A percentile compares a stretch with the other conserved stretches of the same genome.
phyloP scores from a whole-genome alignment of 2,888 invertebrate genomes.

The Harpalus rubripes region DNA sequence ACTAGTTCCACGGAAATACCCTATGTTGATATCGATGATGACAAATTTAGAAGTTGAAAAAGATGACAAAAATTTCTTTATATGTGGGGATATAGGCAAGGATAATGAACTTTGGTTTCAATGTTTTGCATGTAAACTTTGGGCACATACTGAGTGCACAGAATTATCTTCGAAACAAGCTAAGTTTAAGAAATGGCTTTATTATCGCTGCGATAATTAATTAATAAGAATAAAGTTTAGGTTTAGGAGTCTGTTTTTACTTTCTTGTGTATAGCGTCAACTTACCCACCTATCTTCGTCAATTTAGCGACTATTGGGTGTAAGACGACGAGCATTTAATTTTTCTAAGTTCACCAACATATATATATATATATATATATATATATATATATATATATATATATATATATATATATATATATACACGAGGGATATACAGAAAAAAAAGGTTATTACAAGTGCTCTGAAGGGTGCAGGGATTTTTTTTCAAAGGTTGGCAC shows the following conservation, averaged over 20 bases:
- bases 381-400: too few species aligned
- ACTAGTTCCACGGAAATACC: neutral
- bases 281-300: neutral
- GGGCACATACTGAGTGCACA: neutral
- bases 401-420: too few species aligned
- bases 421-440: too few species aligned
- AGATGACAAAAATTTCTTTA: neutral
- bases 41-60: neutral
- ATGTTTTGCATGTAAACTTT: neutral
- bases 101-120: neutral
- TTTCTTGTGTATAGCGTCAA: neutral
- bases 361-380: too few species aligned
- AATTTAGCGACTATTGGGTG: neutral
- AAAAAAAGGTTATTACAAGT: too few species aligned
- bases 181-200: neutral
- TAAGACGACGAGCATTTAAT: neutral
- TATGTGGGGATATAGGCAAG: constrained; percentile 1
- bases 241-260: neutral
- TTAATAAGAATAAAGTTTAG: neutral
- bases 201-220: neutral
- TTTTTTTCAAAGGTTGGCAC: too few species aligned
- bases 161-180: neutral
- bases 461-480: too few species aligned
- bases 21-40: neutral
- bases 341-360: too few species aligned